phyloP scores from a whole-genome alignment of 2,888 invertebrate genomes.

The Scaptomyza cyrtandrae region DNA sequence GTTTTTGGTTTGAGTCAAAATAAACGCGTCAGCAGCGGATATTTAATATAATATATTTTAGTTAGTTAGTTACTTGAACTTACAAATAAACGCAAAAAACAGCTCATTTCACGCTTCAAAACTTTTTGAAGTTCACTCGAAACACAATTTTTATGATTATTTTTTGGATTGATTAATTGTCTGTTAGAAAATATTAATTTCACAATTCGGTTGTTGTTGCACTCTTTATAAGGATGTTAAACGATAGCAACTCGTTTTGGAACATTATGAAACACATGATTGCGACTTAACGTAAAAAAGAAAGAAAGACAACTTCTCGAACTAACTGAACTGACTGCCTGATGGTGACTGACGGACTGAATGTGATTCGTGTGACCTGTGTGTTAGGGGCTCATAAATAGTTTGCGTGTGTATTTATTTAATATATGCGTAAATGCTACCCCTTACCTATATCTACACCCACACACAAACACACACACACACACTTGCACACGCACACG shows the following conservation, averaged over 20 bases:
- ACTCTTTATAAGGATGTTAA: conserved; percentile 60
- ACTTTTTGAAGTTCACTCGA: conserved; percentile 31
- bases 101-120: conserved; percentile 68
- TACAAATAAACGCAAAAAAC: conserved; percentile 75
- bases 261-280: conserved; percentile 14
- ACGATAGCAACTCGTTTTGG: conserved; percentile 47
- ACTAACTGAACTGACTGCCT: conserved; percentile 13
- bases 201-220: conserved; percentile 14
- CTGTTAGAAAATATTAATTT: conserved; percentile 49
- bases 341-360: conserved; percentile 20
- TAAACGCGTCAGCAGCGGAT: conserved; percentile 41
- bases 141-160: not conserved
- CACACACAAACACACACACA: conserved; percentile 5
- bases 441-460: conserved; percentile 18
- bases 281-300: conserved; percentile 27
- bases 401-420: conserved; percentile 48
- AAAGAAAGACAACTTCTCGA: not conserved
- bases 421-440: conserved; percentile 42
- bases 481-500: conserved; percentile 20
- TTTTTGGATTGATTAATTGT: conserved; percentile 31
- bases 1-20: conserved; percentile 11
- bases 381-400: conserved; percentile 52
- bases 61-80: conserved; percentile 39
- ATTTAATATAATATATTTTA: not conserved
- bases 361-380: conserved; percentile 39